Evolutionary conservation across 1,140 invertebrate species (phyloP), one percentile per base, ranked within the genome.

Genomic region (Pachypeltis micranthus): DNA sequence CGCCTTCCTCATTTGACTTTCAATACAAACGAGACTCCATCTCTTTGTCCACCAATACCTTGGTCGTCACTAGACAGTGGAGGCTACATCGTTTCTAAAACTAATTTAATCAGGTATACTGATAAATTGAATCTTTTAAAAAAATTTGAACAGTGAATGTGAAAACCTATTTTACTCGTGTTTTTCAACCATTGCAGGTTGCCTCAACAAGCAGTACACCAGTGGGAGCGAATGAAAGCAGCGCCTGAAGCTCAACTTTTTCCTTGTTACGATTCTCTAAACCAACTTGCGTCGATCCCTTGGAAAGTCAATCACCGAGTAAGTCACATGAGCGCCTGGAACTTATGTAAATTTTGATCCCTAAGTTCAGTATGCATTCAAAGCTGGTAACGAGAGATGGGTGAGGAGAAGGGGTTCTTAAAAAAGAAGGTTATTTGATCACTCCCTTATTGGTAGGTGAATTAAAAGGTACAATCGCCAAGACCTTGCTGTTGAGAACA

Each of bases 301-400:
- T 99, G 96, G 96, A 85, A 76, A 65, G 84, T 98, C 7, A 98
- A 98, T 74, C 79, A 82, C 67, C 73, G 76, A 0, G 81, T 94
- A 65, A 73, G 72, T 57, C 31, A n/a, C n/a, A n/a, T n/a, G n/a
- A n/a, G n/a, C n/a, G n/a, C n/a, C n/a, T n/a, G n/a, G n/a, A n/a
- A n/a, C n/a, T n/a, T n/a, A n/a, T n/a, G n/a, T n/a, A n/a, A n/a
- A n/a, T n/a, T n/a, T n/a, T n/a, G n/a, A n/a, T n/a, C n/a, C n/a
- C n/a, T n/a, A n/a, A n/a, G n/a, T n/a, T n/a, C n/a, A n/a, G n/a
- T n/a, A n/a, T n/a, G n/a, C n/a, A n/a, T n/a, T n/a, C n/a, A n/a
- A n/a, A n/a, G n/a, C n/a, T n/a, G n/a, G n/a, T n/a, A n/a, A n/a
- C n/a, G n/a, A n/a, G n/a, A n/a, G n/a, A n/a, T n/a, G n/a, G n/a